A percentile compares a stretch with the other conserved stretches of the same genome.
phyloP scores from a whole-genome alignment of 1,140 invertebrate species.

The Drosophila punjabiensis region DNA sequence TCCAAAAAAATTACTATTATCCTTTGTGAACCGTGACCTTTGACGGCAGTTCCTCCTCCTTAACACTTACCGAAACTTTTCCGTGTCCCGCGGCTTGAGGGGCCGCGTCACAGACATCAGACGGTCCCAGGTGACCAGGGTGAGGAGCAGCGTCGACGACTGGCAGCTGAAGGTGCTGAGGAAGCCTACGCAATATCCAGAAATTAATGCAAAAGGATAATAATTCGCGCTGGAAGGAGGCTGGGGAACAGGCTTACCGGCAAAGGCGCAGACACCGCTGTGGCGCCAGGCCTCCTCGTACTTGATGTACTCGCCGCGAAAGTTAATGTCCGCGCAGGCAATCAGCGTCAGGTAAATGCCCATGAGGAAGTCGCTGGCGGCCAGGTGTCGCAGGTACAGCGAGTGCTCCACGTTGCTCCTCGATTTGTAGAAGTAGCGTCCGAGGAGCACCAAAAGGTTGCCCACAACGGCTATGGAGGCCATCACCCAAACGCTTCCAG shows the following conservation, averaged over 20 bases:
- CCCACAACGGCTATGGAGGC: slow-evolving; percentile 88
- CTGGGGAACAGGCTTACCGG: slow-evolving; percentile 77
- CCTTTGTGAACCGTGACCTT: slow-evolving; percentile 10
- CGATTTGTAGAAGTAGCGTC: slow-evolving; percentile 86
- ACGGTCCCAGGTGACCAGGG: slow-evolving; percentile 88
- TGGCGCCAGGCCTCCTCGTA: slow-evolving; percentile 88
- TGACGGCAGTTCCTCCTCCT: neutral
- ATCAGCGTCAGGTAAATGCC: slow-evolving; percentile 90
- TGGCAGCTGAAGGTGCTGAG: slow-evolving; percentile 90
- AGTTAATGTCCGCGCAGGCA: slow-evolving; percentile 87
- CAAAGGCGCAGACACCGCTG: slow-evolving; percentile 86
- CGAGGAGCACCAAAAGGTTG: slow-evolving; percentile 88
- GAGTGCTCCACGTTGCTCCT: slow-evolving; percentile 87
- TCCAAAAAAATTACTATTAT: neutral
- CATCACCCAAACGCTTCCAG: slow-evolving; percentile 88
- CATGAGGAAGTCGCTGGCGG: slow-evolving; percentile 90
- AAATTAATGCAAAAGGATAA: slow-evolving; percentile 20
- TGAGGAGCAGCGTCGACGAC: slow-evolving; percentile 88
- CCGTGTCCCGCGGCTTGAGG: slow-evolving; percentile 84
- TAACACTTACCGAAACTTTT: slow-evolving; percentile 62
- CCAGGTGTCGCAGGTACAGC: slow-evolving; percentile 89
- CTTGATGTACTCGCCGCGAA: slow-evolving; percentile 87
- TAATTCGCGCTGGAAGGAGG: neutral
- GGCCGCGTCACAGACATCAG: slow-evolving; percentile 88
- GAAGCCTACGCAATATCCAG: slow-evolving; percentile 86